These are phyloP conservation scores for Taurulus bubalis DNA, from an alignment of 2,113 vertebrate genomes.

Conservation along the genomic window DNA sequence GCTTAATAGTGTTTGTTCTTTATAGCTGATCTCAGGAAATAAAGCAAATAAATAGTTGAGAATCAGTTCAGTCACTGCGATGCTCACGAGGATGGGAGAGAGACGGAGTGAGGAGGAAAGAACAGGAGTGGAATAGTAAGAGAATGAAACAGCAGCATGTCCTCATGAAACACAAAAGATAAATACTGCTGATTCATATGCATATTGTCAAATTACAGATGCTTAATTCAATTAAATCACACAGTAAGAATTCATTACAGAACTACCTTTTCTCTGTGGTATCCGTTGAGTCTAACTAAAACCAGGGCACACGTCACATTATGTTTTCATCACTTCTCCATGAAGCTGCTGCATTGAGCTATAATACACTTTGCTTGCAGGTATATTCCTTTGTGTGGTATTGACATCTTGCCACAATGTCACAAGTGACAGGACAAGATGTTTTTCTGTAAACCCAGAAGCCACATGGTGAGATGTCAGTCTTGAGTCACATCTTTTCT, in stretches of 20 bases:
- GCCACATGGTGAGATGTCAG: slow-evolving; percentile 58
- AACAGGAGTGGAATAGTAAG: slow-evolving; percentile 15
- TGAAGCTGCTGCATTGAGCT: slow-evolving; percentile 7
- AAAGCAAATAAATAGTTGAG: slow-evolving; percentile 83
- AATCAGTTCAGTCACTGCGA: slow-evolving; percentile 73
- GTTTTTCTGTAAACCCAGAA: slow-evolving; percentile 54
- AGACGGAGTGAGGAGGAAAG: slow-evolving; percentile 50
- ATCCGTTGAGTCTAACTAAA: slow-evolving; percentile 4
- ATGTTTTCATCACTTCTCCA: slow-evolving; percentile 27
- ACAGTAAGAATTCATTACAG: slow-evolving; percentile 4
- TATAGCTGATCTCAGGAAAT: slow-evolving; percentile 87
- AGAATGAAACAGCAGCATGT: slow-evolving; percentile 38
- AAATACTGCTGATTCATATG: background rate
- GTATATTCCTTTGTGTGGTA: slow-evolving; percentile 38
- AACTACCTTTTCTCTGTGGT: background rate
- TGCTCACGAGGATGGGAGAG: slow-evolving; percentile 39
- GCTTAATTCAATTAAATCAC: background rate
- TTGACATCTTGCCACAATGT: slow-evolving; percentile 50
- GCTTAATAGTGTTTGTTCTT: slow-evolving; percentile 88
- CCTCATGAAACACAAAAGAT: slow-evolving; percentile 34
- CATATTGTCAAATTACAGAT: background rate
- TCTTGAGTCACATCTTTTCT: slow-evolving; percentile 39
- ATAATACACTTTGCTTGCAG: slow-evolving; percentile 44
- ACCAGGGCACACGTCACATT: slow-evolving; percentile 39
- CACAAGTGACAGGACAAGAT: slow-evolving; percentile 38